Base-by-base conservation (phyloP, 2,888 invertebrate species). In the Cerastoderma edule region DNA sequence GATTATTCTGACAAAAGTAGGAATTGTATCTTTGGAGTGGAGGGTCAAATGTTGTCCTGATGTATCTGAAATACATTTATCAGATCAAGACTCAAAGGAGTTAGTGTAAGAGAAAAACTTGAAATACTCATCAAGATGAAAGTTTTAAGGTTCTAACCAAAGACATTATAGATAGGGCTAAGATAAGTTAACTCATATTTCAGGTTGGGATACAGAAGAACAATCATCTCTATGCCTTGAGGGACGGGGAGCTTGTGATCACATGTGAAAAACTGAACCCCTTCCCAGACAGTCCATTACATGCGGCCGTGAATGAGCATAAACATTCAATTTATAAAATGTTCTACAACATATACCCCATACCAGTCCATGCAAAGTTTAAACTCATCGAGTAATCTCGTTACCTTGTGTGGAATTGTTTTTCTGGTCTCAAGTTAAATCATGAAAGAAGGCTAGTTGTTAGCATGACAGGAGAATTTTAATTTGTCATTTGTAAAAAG, bases 141-240 rank as follows among this genome's bases (percentile, higher is more conserved):
- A 44, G 44, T 13, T 44, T 13, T 44, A 13, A n/a, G n/a, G n/a
- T n/a, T n/a, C n/a, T n/a, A n/a, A n/a, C n/a, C n/a, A n/a, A 53
- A 19, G 19, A 53, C 19, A 10, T 53, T 19, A 19, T 53, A 10
- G 13, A 22, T 53, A 53, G 8, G 22, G 19, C 13, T 50, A 24
- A 39, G 5, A 22, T n/a, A 13, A 8, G n/a, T 53, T 44, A 50
- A 67, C 33, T 53, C 33, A 48, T 57, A 22, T 77, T 72, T 74
- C 91, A 97, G 97, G 97, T 97, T 86, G 96, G 96, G 0, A 94
- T 97, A 85, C 96, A 96, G 2, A 94, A 94, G 67, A 95, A 97
- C 90, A 96, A 96, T 0, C 87, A 89, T 5, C 92, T 98, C 1
- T 96, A 95, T 93, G 97, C 98, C 0, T 94, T 96, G 91, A 95